Evolutionary conservation across 1,140 invertebrate genomes (phyloP).

Genomic region (Bombus cullumanus): DNA sequence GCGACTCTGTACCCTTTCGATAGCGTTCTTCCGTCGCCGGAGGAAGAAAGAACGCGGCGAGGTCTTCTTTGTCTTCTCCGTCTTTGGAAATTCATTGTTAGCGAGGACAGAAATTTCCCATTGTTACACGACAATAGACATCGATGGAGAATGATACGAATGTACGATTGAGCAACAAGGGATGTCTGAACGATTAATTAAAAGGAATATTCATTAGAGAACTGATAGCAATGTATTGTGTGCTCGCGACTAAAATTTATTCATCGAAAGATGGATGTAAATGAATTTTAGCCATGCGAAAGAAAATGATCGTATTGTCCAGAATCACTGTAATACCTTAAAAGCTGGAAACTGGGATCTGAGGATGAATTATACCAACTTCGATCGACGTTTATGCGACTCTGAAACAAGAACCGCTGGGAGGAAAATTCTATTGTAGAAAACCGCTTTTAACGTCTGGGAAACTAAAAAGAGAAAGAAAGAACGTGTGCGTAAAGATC

Average conservation of each 20-base stretch:
- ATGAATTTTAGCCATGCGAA: not conserved
- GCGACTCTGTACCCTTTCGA: not conserved
- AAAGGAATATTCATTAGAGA: not conserved
- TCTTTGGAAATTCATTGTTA: not conserved
- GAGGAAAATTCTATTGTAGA: not conserved
- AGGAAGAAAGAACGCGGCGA: not conserved
- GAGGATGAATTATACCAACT: not conserved
- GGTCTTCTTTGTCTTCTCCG: not conserved
- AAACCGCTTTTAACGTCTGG: too few relatives aligned
- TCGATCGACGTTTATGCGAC: accelerated
- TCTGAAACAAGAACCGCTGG: accelerated
- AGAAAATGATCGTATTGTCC: accelerated
- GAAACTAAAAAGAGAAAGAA: too few relatives aligned
- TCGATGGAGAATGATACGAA: not conserved
- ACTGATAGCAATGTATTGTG: accelerated
- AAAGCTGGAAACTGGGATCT: not conserved
- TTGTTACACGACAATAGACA: not conserved
- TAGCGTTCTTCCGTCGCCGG: not conserved
- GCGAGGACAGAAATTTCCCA: too few relatives aligned
- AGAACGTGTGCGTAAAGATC: not conserved
- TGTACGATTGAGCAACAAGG: too few relatives aligned
- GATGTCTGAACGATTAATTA: not conserved
- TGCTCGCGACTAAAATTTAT: too few relatives aligned
- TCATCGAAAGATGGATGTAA: too few relatives aligned
- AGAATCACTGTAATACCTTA: accelerated